phyloP scores from a whole-genome alignment of 2,888 invertebrate genomes.

The Leucophenga montana region DNA sequence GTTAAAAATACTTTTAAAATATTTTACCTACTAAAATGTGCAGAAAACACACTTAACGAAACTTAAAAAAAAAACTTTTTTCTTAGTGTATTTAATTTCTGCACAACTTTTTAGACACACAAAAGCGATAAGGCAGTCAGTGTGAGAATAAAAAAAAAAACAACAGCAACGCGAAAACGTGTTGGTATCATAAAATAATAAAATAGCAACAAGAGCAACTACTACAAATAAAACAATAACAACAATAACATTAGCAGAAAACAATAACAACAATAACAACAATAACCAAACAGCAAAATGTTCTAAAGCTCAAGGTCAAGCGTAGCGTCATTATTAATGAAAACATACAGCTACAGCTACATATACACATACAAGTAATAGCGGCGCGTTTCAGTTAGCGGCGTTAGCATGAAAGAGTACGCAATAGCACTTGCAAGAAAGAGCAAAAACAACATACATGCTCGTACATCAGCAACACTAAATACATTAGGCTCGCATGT shows the following conservation, averaged over 20 bases:
- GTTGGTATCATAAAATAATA: constrained; percentile 16
- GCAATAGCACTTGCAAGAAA: too few species aligned
- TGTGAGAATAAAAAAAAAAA: neutral
- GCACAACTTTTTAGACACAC: neutral
- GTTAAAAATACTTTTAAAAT: too few species aligned
- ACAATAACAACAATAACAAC: constrained; percentile 26
- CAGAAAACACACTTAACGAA: too few species aligned
- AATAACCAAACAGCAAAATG: constrained; percentile 38
- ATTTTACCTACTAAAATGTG: too few species aligned
- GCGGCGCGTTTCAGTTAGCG: too few species aligned
- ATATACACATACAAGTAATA: too few species aligned
- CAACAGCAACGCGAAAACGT: neutral
- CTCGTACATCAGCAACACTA: too few species aligned
- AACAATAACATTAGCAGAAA: too few species aligned
- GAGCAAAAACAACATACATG: too few species aligned
- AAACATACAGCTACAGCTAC: constrained; percentile 30
- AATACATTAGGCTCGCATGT: too few species aligned
- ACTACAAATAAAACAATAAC: constrained; percentile 29
- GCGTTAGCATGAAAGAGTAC: too few species aligned
- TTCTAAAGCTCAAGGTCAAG: constrained; percentile 64
- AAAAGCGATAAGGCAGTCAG: neutral
- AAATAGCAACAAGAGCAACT: constrained; percentile 25
- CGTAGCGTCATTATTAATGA: constrained; percentile 62
- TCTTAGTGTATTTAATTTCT: neutral
- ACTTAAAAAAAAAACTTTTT: too few species aligned